phyloP scores from a whole-genome alignment of 2,888 invertebrate genomes.

The Mactromeris polynyma region DNA sequence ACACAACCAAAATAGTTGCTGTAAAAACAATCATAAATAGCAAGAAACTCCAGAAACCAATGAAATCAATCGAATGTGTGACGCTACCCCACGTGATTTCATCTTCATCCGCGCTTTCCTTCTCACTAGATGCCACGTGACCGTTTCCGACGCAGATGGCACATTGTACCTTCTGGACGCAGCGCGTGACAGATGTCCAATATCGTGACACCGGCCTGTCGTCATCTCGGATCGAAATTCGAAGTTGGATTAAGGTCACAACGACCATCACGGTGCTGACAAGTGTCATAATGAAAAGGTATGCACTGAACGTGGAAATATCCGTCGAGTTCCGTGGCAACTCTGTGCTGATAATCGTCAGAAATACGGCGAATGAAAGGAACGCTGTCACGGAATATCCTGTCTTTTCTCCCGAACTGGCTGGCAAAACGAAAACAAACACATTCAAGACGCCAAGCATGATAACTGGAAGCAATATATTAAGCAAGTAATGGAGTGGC shows the following conservation, averaged over 20 bases:
- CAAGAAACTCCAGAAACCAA: constrained; percentile 62
- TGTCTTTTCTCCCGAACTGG: constrained; percentile 68
- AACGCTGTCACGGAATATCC: constrained; percentile 71
- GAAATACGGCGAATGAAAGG: constrained; percentile 71
- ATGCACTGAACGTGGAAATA: constrained; percentile 63
- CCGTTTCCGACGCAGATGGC: constrained; percentile 50
- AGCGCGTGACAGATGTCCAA: constrained; percentile 27
- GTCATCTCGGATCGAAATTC: constrained; percentile 55
- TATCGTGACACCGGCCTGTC: constrained; percentile 48
- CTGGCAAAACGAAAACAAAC: constrained; percentile 71
- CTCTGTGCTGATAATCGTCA: constrained; percentile 71
- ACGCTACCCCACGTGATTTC: constrained; percentile 61
- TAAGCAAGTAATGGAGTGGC: constrained; percentile 68
- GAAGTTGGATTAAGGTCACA: constrained; percentile 60
- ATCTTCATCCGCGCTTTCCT: constrained; percentile 26
- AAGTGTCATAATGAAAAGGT: constrained; percentile 64
- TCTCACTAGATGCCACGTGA: constrained; percentile 37
- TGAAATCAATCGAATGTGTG: constrained; percentile 55
- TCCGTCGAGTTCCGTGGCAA: constrained; percentile 68
- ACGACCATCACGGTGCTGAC: constrained; percentile 63
- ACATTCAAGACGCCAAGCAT: constrained; percentile 66
- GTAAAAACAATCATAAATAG: constrained; percentile 51
- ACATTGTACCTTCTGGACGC: constrained; percentile 21
- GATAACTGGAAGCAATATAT: constrained; percentile 68
- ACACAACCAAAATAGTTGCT: constrained; percentile 15